Evolutionary conservation across 1,140 invertebrate species (phyloP).

Genomic region (Drosophila pachea): DNA sequence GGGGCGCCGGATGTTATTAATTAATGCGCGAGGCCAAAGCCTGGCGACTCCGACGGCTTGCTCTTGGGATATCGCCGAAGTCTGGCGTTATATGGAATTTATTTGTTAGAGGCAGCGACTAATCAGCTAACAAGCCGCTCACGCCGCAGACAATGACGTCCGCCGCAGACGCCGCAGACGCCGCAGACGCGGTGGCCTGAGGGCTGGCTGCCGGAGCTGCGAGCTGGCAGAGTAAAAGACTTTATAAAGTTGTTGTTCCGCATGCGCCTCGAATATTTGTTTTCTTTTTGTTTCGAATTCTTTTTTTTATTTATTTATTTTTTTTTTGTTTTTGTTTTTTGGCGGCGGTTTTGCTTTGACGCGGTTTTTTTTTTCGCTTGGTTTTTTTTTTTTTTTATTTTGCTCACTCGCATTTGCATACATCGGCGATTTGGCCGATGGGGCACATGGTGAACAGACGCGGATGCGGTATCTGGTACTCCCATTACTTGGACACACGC

Average conservation of each 20-base stretch:
- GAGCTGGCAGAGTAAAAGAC: conserved; percentile 7
- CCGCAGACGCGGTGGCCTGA: neutral
- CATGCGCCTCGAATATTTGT: conserved; percentile 47
- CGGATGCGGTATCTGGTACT: conserved; percentile 21
- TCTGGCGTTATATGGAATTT: conserved; percentile 72
- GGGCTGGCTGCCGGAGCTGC: neutral
- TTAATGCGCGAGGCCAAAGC: conserved; percentile 62
- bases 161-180: conserved; percentile 16
- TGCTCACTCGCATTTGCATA: conserved; percentile 57
- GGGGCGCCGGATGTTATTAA: conserved; percentile 75
- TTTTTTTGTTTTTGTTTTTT: conserved; percentile 19
- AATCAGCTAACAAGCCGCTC: conserved; percentile 73
- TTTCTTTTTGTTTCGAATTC: neutral
- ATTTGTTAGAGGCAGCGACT: conserved; percentile 70
- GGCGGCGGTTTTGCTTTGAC: conserved; percentile 72
- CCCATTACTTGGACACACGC: conserved; percentile 62
- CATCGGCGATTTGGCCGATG: conserved; percentile 26
- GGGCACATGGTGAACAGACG: conserved; percentile 68
- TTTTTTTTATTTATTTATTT: neutral
- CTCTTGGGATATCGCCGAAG: conserved; percentile 42
- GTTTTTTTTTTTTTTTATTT: neutral
- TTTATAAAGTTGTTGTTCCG: conserved; percentile 71
- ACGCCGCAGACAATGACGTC: conserved; percentile 51
- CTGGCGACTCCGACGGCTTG: conserved; percentile 14
- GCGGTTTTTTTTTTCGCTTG: conserved; percentile 66